Evolutionary conservation across 2,113 vertebrate species (phyloP).

Genomic region (Myrmophylax atrothorax): DNA sequence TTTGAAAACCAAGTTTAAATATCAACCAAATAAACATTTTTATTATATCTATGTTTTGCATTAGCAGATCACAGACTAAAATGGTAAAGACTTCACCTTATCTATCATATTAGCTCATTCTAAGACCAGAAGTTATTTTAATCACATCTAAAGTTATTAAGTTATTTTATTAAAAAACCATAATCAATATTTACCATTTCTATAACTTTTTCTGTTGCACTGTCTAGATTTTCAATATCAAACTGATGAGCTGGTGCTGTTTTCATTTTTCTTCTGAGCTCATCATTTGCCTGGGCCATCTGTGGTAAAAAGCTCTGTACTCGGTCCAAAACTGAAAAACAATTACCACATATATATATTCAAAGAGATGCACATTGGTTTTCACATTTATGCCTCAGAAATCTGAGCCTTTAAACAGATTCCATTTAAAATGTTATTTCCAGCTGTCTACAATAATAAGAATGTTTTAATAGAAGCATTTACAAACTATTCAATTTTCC

Average conservation of each 20-base stretch:
- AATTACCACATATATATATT: background rate
- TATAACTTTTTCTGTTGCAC: conserved; percentile 79
- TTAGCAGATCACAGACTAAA: background rate
- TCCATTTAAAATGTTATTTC: background rate
- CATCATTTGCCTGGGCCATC: conserved; percentile 88
- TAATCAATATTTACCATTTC: conserved; percentile 83
- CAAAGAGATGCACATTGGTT: background rate
- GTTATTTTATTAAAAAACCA: background rate
- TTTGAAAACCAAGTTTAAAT: background rate
- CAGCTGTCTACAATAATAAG: background rate
- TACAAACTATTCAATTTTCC: background rate
- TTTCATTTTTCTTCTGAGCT: conserved; percentile 83
- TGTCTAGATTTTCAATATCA: conserved; percentile 87
- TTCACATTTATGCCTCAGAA: background rate
- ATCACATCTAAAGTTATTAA: background rate
- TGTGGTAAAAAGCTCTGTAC: conserved; percentile 90
- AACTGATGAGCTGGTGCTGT: conserved; percentile 77
- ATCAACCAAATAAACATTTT: background rate
- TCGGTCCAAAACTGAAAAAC: conserved; percentile 82
- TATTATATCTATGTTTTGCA: background rate
- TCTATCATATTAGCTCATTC: background rate
- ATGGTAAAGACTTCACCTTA: background rate
- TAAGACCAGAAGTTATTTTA: background rate
- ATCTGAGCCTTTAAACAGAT: background rate
- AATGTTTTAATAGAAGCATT: background rate